Conservation (phyloP, 1,140 invertebrate species). For the Holcopasites calliopsidis region DNA sequence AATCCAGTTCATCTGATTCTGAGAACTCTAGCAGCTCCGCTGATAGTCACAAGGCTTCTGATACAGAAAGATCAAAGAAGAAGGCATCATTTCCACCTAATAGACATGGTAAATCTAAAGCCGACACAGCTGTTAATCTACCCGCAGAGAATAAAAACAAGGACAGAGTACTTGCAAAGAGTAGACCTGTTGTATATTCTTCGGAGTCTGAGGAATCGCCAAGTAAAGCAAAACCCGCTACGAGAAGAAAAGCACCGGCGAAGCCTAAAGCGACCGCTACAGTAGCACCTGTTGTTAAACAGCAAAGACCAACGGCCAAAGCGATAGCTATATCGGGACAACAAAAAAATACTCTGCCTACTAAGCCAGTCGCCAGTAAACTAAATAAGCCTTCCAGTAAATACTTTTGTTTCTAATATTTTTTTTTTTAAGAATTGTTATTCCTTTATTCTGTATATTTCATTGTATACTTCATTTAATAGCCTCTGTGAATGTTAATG, state of each 20-base stretch:
- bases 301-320: constrained; percentile 73
- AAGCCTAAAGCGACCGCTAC: constrained; percentile 82
- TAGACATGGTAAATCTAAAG: constrained; percentile 75
- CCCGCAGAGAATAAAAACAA: constrained; percentile 69
- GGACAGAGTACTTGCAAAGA: constrained; percentile 69
- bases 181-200: constrained; percentile 73
- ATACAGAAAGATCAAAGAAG: constrained; percentile 79
- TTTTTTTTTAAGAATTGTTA: background rate
- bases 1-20: constrained; percentile 85
- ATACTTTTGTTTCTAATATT: constrained; percentile 17
- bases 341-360: constrained; percentile 68
- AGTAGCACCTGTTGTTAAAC: constrained; percentile 76
- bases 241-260: constrained; percentile 75
- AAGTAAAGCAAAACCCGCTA: constrained; percentile 74
- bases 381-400: constrained; percentile 71
- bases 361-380: constrained; percentile 67
- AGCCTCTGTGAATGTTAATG: constrained; percentile 56
- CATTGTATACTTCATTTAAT: background rate
- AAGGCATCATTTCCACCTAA: constrained; percentile 74
- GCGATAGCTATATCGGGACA: constrained; percentile 58
- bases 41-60: constrained; percentile 73
- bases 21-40: constrained; percentile 84
- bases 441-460: background rate
- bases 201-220: constrained; percentile 81
- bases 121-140: constrained; percentile 66